Evolutionary conservation across 2,113 vertebrate species (phyloP).

Genomic region (Pleuronectes platessa): DNA sequence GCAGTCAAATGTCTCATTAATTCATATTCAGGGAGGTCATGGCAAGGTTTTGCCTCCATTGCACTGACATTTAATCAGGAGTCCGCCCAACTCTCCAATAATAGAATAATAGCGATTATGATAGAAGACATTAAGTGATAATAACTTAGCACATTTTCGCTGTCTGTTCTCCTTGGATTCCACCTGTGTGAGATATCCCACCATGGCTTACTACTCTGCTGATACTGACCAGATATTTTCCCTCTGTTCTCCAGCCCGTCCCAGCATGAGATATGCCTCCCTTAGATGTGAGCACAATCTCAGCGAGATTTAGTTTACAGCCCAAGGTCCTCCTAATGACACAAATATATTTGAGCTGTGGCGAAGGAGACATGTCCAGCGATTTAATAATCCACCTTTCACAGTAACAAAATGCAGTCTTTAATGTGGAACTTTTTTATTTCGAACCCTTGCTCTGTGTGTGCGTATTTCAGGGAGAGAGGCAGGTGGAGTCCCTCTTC

Average conservation of each 20-base stretch:
- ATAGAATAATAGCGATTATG: slow-evolving; percentile 54
- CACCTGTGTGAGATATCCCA: slow-evolving; percentile 17
- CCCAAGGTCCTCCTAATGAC: slow-evolving; percentile 34
- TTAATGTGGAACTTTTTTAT: not conserved
- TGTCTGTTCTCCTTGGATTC: not conserved
- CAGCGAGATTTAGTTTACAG: slow-evolving; percentile 46
- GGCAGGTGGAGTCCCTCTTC: not conserved
- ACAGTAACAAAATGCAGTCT: not conserved
- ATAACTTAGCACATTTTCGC: slow-evolving; percentile 23
- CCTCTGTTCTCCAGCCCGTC: slow-evolving; percentile 10
- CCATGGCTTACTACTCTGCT: slow-evolving; percentile 24
- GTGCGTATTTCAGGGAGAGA: not conserved
- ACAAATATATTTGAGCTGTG: slow-evolving; percentile 8
- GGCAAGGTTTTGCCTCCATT: slow-evolving; percentile 58
- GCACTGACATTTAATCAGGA: slow-evolving; percentile 72
- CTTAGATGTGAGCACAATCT: slow-evolving; percentile 16
- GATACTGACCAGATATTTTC: slow-evolving; percentile 1
- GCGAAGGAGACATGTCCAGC: slow-evolving; percentile 2
- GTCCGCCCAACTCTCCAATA: slow-evolving; percentile 60
- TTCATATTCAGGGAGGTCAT: slow-evolving; percentile 71
- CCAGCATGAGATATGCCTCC: slow-evolving; percentile 34
- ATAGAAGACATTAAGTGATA: slow-evolving; percentile 31
- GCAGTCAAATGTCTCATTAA: slow-evolving; percentile 79
- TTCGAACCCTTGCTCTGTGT: not conserved
- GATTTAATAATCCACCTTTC: not conserved